Evolutionary conservation across 2,113 vertebrate genomes (phyloP), one percentile per base, ranked within the genome.

Genomic region (Colinus virginianus): DNA sequence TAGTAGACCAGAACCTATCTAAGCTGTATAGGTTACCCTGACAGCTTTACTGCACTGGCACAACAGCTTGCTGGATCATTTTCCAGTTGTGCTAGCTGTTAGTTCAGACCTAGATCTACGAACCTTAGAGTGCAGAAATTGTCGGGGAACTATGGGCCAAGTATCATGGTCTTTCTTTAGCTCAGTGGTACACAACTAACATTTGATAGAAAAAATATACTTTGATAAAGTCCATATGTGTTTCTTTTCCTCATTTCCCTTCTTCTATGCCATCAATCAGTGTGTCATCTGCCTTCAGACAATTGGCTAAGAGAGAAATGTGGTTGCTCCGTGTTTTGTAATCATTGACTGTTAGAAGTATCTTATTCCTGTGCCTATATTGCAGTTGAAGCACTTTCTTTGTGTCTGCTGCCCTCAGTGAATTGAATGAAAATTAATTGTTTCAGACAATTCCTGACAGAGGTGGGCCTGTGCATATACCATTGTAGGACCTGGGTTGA

Each of bases 231-330:
- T 69, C 25, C 58, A 56, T 23, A 34, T 51, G 30, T 16, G 46
- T 28, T n/a, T 79, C 34, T 87, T 91, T 83, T 68, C 5, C 66
- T 84, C 40, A 25, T 86, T 93, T 90, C 30, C 76, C 51, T 10
- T 93, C 36, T 36, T 43, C 22, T 95, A 22, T 8, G 78, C 78
- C 66, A 49, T 55, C 70, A 72, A 78, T 62, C 59, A 72, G 3
- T 71, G 38, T 48, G 30, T 87, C 82, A 93, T 61, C 88, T 91
- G 72, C 78, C 53, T 79, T 21, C 61, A 58, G 51, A 67, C 62
- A 88, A 40, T 12, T 89, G 42, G 13, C 49, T 84, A 78, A 84
- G 32, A 64, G 42, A 90, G 70, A 85, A 87, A 75, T 46, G 48
- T 76, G 36, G 45, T 71, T 88, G 38, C 56, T 64, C 32, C 49